Percentiles rank a stretch among this genome's conserved stretches.
phyloP scores from a whole-genome alignment of 2,797 vertebrate species.

The Aldrovandia affinis region DNA sequence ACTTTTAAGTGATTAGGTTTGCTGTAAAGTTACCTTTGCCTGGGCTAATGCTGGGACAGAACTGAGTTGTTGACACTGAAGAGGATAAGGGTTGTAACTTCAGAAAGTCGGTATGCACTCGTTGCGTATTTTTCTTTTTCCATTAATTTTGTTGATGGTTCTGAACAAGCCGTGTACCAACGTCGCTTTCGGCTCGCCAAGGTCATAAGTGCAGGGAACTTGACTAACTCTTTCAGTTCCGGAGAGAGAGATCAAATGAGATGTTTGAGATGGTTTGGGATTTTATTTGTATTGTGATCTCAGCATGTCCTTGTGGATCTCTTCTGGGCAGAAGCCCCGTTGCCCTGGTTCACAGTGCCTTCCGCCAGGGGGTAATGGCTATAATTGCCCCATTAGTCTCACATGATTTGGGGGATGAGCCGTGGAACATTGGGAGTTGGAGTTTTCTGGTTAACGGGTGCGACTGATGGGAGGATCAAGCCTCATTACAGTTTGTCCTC shows the following conservation, averaged over 20 bases:
- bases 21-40: neutral
- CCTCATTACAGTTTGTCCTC: constrained; percentile 42
- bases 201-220: constrained; percentile 1
- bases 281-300: neutral
- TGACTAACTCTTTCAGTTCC: neutral
- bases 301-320: neutral
- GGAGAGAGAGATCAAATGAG: neutral
- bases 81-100: neutral
- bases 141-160: neutral
- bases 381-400: neutral
- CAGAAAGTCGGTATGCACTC: constrained; percentile 4
- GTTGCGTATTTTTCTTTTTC: neutral
- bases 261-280: neutral
- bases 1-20: neutral
- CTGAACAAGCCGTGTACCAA: neutral
- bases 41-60: neutral
- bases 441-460: neutral
- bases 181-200: neutral
- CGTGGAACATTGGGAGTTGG: neutral
- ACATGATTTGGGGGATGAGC: neutral
- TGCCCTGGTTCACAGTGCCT: neutral
- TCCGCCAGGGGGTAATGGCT: neutral
- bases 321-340: neutral
- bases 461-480: constrained; percentile 18
- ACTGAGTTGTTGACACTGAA: too few species aligned